Percentiles rank a stretch among this genome's conserved stretches.
phyloP scores from a whole-genome alignment of 2,888 invertebrate species.

The Gymnosoma rotundatum region DNA sequence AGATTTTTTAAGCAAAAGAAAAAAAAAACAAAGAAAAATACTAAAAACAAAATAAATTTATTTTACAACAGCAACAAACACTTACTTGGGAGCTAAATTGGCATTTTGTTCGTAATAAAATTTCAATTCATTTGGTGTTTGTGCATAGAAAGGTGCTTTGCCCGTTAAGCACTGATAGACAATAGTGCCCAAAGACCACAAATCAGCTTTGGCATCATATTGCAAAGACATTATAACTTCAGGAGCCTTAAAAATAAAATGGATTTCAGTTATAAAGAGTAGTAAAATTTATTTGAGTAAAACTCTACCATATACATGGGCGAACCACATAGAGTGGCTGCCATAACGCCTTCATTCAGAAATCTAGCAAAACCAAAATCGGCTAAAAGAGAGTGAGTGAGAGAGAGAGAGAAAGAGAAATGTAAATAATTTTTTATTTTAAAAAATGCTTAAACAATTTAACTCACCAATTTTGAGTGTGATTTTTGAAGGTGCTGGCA shows the following conservation, averaged over 20 bases:
- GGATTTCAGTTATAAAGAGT: background rate
- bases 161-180: slow-evolving; percentile 99
- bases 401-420: background rate
- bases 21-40: slow-evolving; percentile 26
- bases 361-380: slow-evolving; percentile 99
- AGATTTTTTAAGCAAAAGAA: background rate
- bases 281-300: background rate
- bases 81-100: slow-evolving; percentile 94
- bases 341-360: slow-evolving; percentile 99
- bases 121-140: slow-evolving; percentile 98
- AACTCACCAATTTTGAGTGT: slow-evolving; percentile 94
- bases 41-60: slow-evolving; percentile 7
- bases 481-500: slow-evolving; percentile 90
- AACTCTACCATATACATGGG: slow-evolving; percentile 98
- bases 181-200: slow-evolving; percentile 99
- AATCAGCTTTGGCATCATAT: slow-evolving; percentile 99
- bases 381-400: slow-evolving; percentile 84
- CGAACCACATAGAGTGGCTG: slow-evolving; percentile 99
- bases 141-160: slow-evolving; percentile 99
- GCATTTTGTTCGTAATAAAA: slow-evolving; percentile 98
- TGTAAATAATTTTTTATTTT: background rate
- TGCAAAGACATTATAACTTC: slow-evolving; percentile 99
- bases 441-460: background rate
- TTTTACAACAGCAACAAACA: slow-evolving; percentile 68
- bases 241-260: slow-evolving; percentile 87